These are phyloP conservation scores for Agriopis leucophaearia DNA, from an alignment of 2,888 invertebrate species.

Conservation along the genomic window DNA sequence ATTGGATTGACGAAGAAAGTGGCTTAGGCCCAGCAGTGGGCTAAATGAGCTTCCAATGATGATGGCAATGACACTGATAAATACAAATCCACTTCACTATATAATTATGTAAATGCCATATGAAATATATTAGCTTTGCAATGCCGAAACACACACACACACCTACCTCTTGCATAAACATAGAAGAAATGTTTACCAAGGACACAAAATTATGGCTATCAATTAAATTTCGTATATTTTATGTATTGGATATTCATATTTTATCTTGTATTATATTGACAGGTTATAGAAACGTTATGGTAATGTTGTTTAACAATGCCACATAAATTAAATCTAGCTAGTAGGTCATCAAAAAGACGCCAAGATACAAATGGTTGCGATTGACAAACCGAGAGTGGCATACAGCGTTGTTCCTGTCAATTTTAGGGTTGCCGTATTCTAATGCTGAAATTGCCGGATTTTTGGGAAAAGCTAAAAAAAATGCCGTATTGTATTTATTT, in stretches of 20 bases:
- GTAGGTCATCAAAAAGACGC: too few species aligned
- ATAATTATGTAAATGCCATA: constrained; percentile 6
- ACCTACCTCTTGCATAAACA: neutral
- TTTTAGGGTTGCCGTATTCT: too few species aligned
- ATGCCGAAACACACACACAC: neutral
- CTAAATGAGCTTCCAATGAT: too few species aligned
- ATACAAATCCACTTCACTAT: neutral
- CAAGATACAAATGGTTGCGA: too few species aligned
- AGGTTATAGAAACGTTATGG: neutral
- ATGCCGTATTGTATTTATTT: too few species aligned
- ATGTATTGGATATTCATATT: neutral
- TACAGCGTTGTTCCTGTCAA: too few species aligned
- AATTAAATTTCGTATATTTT: neutral
- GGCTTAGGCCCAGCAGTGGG: too few species aligned
- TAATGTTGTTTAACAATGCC: neutral
- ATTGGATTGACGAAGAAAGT: too few species aligned
- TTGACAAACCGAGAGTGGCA: too few species aligned
- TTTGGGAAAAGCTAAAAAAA: too few species aligned
- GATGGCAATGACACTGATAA: too few species aligned
- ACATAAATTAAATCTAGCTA: neutral
- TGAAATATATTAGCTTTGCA: neutral
- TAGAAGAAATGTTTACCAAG: neutral
- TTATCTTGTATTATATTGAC: neutral
- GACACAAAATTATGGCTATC: neutral
- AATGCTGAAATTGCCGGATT: too few species aligned